Evolutionary conservation across 2,797 vertebrate species (phyloP), one percentile per base, ranked within the genome.

Genomic region (Mus spretus): DNA sequence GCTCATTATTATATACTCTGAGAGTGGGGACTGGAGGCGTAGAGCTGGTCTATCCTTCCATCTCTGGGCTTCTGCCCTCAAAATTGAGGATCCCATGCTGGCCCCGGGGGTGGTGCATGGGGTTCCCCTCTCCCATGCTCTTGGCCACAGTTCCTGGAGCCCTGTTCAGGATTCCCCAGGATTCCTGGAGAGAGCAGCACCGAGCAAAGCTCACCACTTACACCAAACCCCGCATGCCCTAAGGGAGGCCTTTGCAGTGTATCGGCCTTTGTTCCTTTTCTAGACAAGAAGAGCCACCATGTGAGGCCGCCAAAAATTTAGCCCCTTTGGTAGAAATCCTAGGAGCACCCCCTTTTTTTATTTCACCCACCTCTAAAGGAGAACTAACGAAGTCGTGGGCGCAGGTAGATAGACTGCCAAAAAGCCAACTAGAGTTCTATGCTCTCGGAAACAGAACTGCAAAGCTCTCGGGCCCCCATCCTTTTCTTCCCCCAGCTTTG

Each of bases 211-310:
- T 65, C 86, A 31, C 34, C 67, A 8, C 61, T 70, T 31, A 24
- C 53, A 63, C 67, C 47, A 72, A 88, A 74, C 37, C 81, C 72
- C 57, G 4, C 63, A 75, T 75, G 94, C 89, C 61, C 3, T 5
- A 3, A 47, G 22, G 11, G 61, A 91, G 83, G 70, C 72, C 90
- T 81, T 95, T 79, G 80, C 89, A 24, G n/a, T 26, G 40, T 61
- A 79, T 47, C 74, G 37, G 40, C 81, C 93, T 97, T 96, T 97
- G 97, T 96, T 96, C 93, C 61, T 79, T 95, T 81, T 93, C 79
- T 93, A 87, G 50, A 75, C 93, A 65, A 67, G 72, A 91, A 90
- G 40, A 80, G 50, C 78, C 14, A 3, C 77, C 47, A 7, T 65
- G n/a, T 65, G 84, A 40, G 53, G 47, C 13, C 4, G 20, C 80